Percentiles rank a stretch among this genome's conserved stretches.
Evolutionary conservation across 2,113 vertebrate species (phyloP).

Genomic region (Rhea pennata): DNA sequence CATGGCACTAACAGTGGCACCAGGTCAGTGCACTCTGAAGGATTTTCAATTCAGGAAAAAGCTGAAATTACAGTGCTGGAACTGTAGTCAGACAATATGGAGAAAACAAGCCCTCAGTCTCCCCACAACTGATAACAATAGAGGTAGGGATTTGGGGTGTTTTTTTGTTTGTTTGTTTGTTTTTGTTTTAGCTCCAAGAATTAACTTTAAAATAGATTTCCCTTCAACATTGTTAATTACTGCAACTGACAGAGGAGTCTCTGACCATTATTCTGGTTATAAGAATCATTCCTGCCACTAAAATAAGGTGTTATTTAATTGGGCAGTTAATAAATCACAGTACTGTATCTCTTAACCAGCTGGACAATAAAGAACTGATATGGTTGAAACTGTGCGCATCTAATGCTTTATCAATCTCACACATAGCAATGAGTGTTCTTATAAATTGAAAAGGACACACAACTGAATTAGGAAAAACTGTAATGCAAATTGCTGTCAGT

Average conservation of each 20-base stretch:
- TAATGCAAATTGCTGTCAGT: neutral
- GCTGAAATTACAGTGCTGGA: neutral
- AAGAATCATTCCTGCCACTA: neutral
- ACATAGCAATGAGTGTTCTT: accelerated
- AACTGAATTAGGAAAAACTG: neutral
- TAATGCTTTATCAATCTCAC: neutral
- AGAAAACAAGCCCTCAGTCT: neutral
- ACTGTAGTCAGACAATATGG: neutral
- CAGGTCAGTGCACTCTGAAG: neutral
- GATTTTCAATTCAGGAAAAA: neutral
- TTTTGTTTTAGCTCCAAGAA: neutral
- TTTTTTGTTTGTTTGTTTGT: neutral
- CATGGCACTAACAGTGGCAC: neutral
- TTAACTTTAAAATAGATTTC: neutral
- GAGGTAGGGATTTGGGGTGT: neutral
- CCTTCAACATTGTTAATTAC: neutral
- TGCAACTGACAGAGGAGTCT: neutral
- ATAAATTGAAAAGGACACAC: neutral
- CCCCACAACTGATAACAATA: neutral
- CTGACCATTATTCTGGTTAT: neutral
- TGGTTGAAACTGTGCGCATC: neutral
- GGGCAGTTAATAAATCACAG: neutral
- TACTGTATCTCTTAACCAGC: neutral
- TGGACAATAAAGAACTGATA: neutral
- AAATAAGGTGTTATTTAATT: neutral